Conservation (phyloP, 2,797 vertebrate genomes). For the Peromyscus aztecus region DNA sequence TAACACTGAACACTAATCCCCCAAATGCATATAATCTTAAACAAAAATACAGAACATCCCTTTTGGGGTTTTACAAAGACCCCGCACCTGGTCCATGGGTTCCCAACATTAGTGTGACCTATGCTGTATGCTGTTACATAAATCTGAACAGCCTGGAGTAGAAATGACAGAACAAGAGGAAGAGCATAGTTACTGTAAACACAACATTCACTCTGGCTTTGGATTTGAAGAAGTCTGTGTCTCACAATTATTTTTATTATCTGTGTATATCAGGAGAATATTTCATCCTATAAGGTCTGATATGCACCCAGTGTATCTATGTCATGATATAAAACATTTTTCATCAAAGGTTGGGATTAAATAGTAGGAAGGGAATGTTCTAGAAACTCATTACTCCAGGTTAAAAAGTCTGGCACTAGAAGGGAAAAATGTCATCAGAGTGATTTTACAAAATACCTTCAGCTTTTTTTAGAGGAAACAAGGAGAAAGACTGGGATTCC, state of each 20-base stretch:
- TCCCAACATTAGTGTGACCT: not conserved
- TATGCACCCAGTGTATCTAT: not conserved
- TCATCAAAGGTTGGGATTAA: not conserved
- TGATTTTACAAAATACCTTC: not conserved
- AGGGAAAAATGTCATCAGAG: not conserved
- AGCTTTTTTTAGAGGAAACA: not conserved
- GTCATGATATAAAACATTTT: not conserved
- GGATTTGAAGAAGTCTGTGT: not conserved
- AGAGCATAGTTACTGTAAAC: not conserved
- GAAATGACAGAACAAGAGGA: not conserved
- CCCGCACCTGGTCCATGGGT: not conserved
- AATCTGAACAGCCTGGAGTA: not conserved
- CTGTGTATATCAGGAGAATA: not conserved
- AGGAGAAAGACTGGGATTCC: not conserved
- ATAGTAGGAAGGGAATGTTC: not conserved
- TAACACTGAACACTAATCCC: not conserved
- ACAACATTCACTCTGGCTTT: not conserved
- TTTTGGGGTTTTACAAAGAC: not conserved
- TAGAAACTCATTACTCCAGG: not conserved
- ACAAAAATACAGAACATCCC: not conserved
- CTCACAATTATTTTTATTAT: conserved; percentile 24
- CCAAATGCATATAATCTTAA: not conserved
- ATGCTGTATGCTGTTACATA: not conserved
- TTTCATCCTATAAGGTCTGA: not conserved
- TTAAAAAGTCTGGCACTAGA: not conserved